These are phyloP conservation scores for Grantiella picta DNA, from an alignment of 2,113 vertebrate species.

Conservation along the genomic window DNA sequence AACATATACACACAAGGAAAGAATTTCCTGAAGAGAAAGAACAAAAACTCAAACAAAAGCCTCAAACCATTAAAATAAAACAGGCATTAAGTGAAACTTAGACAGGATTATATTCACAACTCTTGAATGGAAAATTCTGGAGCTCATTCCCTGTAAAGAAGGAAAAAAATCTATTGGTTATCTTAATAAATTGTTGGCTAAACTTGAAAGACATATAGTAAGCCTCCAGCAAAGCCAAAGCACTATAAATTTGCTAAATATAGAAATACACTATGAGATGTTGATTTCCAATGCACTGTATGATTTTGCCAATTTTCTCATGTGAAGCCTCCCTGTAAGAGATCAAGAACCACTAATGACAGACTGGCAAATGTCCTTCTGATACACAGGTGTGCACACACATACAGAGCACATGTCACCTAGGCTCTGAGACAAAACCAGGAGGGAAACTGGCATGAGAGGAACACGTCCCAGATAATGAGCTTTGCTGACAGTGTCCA, in stretches of 20 bases:
- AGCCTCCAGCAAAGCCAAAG: not conserved
- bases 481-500: not conserved
- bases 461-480: not conserved
- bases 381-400: not conserved
- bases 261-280: not conserved
- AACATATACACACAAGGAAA: not conserved
- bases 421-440: too few relatives aligned
- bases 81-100: not conserved
- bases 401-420: too few relatives aligned
- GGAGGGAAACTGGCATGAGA: not conserved
- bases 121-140: not conserved
- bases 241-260: not conserved
- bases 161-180: not conserved
- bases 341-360: not conserved
- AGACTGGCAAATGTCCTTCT: not conserved
- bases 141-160: not conserved
- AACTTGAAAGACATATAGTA: fast-evolving
- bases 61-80: not conserved
- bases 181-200: not conserved
- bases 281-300: not conserved
- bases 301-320: not conserved
- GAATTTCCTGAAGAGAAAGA: not conserved
- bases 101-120: not conserved
- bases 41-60: not conserved
- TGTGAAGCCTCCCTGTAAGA: not conserved